Conservation (phyloP, 2,888 invertebrate genomes). For the Heterodera filipjevi region DNA sequence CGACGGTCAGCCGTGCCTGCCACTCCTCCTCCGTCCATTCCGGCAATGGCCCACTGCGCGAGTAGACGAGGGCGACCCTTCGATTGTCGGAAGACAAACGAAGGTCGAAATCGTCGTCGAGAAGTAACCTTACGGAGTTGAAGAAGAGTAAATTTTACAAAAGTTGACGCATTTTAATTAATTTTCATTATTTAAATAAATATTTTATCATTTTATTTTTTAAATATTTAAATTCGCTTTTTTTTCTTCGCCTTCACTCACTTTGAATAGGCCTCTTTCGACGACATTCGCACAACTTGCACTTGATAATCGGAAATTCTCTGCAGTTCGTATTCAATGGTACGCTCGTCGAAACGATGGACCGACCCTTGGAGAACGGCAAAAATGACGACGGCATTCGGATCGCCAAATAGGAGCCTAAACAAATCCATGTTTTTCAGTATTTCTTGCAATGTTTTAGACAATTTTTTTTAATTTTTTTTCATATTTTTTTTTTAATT, state of each 20-base stretch:
- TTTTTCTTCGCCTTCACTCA: constrained; percentile 48
- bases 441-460: no score
- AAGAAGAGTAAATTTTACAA: constrained; percentile 17
- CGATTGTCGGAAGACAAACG: constrained; percentile 77
- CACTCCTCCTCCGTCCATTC: constrained; percentile 79
- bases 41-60: constrained; percentile 80
- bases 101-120: constrained; percentile 45
- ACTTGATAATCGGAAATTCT: constrained; percentile 65
- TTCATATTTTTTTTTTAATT: no score
- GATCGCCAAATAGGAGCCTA: constrained; percentile 43
- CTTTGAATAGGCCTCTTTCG: not conserved
- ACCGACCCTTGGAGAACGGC: constrained; percentile 84
- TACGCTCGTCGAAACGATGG: constrained; percentile 89
- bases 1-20: constrained; percentile 83
- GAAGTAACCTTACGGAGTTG: constrained; percentile 43
- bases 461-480: no score
- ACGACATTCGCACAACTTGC: constrained; percentile 51
- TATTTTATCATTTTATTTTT: not conserved
- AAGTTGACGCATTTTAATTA: not conserved
- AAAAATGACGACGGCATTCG: constrained; percentile 74
- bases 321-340: constrained; percentile 85
- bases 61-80: constrained; percentile 73
- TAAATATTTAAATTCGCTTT: constrained; percentile 35
- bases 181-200: not conserved
- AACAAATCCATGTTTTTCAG: constrained; percentile 23